phyloP scores from a whole-genome alignment of 2,113 vertebrate species.

The Embiotoca jacksoni region DNA sequence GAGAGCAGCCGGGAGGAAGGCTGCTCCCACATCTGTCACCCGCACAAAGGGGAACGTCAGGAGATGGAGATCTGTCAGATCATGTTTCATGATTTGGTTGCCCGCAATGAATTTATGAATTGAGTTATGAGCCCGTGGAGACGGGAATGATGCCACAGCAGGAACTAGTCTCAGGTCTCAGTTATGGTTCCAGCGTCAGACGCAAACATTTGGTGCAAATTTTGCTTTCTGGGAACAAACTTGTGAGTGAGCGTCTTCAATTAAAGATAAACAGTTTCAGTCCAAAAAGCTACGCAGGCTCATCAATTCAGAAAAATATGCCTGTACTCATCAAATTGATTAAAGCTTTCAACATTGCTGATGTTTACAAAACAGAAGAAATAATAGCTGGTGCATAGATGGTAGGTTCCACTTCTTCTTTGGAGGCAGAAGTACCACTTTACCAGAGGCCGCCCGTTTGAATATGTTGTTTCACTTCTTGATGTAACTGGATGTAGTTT shows the following conservation, averaged over 20 bases:
- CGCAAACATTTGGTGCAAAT: slow-evolving; percentile 31
- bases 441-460: not conserved
- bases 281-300: slow-evolving; percentile 5
- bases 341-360: slow-evolving; percentile 22
- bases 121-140: slow-evolving; percentile 47
- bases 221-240: slow-evolving; percentile 8
- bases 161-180: slow-evolving; percentile 11
- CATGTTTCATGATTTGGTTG: slow-evolving; percentile 58
- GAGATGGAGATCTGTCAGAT: slow-evolving; percentile 74
- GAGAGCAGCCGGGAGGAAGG: slow-evolving; percentile 59
- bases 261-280: slow-evolving; percentile 1
- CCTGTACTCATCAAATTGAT: slow-evolving; percentile 44
- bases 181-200: slow-evolving; percentile 8
- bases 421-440: slow-evolving; percentile 19
- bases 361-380: slow-evolving; percentile 58
- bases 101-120: slow-evolving; percentile 70
- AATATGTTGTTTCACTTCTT: slow-evolving; percentile 17
- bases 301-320: slow-evolving; percentile 22
- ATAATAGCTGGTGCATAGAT: slow-evolving; percentile 30
- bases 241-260: not conserved
- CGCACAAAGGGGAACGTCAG: slow-evolving; percentile 55
- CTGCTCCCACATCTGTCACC: slow-evolving; percentile 78
- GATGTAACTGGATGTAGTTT: not conserved
- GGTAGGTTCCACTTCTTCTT: slow-evolving; percentile 40
- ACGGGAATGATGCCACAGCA: slow-evolving; percentile 39